A percentile compares a stretch with the other conserved stretches of the same genome.
phyloP scores from a whole-genome alignment of 2,113 vertebrate species.

The Callipepla squamata region DNA sequence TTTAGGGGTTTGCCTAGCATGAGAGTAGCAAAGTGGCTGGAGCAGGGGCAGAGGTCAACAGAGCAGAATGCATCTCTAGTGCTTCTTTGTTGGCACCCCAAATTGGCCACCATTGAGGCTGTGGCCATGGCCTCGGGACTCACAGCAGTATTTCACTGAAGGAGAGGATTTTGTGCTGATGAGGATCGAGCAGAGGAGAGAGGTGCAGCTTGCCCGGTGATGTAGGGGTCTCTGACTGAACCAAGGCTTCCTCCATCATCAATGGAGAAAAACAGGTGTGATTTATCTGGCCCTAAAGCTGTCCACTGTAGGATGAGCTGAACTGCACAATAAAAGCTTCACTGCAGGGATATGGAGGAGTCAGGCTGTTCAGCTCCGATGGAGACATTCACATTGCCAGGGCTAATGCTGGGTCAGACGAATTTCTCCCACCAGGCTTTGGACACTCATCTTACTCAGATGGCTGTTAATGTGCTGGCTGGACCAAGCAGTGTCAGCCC shows the following conservation, averaged over 20 bases:
- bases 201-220: rapidly evolving
- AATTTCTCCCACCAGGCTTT: background rate
- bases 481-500: background rate
- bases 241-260: background rate
- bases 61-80: background rate
- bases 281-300: background rate
- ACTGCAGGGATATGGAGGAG: background rate
- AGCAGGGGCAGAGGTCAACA: background rate
- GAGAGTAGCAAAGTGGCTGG: background rate
- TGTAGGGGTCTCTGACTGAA: background rate
- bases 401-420: background rate
- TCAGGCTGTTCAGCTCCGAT: background rate
- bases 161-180: background rate
- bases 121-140: rapidly evolving
- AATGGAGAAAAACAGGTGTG: rapidly evolving
- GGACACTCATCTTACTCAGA: background rate
- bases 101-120: rapidly evolving
- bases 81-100: rapidly evolving
- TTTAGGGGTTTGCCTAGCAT: background rate
- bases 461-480: background rate
- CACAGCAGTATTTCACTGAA: background rate
- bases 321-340: background rate
- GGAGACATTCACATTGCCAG: background rate
- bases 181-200: background rate
- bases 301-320: background rate